Evolutionary conservation across 2,888 invertebrate species (phyloP).

Genomic region (Caenorhabditis zanzibari): DNA sequence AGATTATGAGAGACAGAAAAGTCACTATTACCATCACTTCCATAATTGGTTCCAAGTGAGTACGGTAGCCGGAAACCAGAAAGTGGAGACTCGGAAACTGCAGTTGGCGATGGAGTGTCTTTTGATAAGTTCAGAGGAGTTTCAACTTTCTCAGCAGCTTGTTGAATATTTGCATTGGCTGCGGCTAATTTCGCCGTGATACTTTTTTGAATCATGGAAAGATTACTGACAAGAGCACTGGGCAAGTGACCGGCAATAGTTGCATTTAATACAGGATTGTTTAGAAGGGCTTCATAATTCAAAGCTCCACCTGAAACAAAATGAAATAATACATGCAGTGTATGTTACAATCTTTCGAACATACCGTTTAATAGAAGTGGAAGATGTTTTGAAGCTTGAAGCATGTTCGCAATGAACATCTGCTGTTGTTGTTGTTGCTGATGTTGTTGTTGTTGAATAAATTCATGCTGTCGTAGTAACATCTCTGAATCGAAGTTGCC

Average conservation of each 20-base stretch:
- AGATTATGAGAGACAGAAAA: too few species aligned
- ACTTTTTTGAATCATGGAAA: conserved; percentile 48
- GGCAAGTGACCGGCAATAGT: conserved; percentile 47
- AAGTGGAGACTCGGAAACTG: conserved; percentile 48
- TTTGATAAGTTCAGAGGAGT: conserved; percentile 74
- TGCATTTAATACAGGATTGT: conserved; percentile 53
- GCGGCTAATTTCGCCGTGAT: conserved; percentile 57
- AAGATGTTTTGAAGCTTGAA: conserved; percentile 40
- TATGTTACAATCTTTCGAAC: neutral
- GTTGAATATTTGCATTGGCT: conserved; percentile 45
- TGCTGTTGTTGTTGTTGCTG: conserved; percentile 70
- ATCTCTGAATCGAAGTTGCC: conserved; percentile 70
- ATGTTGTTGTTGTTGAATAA: conserved; percentile 70
- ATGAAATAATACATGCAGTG: too few species aligned
- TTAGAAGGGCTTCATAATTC: conserved; percentile 46
- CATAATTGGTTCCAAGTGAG: conserved; percentile 61
- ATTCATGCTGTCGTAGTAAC: conserved; percentile 72
- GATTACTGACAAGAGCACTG: conserved; percentile 31
- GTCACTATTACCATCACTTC: conserved; percentile 57
- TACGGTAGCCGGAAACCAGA: conserved; percentile 68
- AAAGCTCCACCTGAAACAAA: conserved; percentile 41
- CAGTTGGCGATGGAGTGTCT: conserved; percentile 61
- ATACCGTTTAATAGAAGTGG: conserved; percentile 61
- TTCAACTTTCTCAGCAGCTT: conserved; percentile 63
- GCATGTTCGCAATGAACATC: conserved; percentile 48